A percentile compares a stretch with the other conserved stretches of the same genome.
phyloP scores from a whole-genome alignment of 2,797 vertebrate species.

The Oophaga sylvatica region DNA sequence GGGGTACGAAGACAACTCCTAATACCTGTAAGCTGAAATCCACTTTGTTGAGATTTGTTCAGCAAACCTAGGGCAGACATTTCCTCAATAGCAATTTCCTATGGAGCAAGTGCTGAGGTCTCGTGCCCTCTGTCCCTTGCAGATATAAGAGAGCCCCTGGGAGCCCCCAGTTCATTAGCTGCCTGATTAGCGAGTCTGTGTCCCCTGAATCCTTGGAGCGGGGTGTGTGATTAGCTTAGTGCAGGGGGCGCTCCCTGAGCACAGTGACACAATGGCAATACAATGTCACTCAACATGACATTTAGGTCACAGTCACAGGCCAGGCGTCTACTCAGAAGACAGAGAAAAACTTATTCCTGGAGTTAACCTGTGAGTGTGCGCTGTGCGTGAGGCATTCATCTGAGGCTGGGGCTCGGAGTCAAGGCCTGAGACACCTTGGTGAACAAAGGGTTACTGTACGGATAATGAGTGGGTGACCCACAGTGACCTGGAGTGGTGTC shows the following conservation, averaged over 20 bases:
- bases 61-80: constrained; percentile 11
- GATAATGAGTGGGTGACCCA: not conserved
- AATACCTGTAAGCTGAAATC: not conserved
- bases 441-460: not conserved
- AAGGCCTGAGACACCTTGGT: not conserved
- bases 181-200: constrained; percentile 56
- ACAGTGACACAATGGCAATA: constrained; percentile 54
- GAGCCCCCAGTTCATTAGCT: constrained; percentile 59
- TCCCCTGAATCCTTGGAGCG: constrained; percentile 50
- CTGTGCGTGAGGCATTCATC: not conserved
- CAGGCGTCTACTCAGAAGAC: constrained; percentile 33
- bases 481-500: not conserved
- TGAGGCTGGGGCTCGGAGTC: not conserved
- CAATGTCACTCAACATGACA: constrained; percentile 62
- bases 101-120: constrained; percentile 15
- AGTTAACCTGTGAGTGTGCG: constrained; percentile 44
- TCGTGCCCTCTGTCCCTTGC: constrained; percentile 52
- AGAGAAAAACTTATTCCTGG: constrained; percentile 14
- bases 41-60: not conserved
- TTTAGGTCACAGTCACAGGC: constrained; percentile 58
- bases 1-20: not conserved
- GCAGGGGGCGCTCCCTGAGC: constrained; percentile 56
- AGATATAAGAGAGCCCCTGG: constrained; percentile 44
- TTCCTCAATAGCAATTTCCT: constrained; percentile 44
- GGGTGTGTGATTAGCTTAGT: constrained; percentile 61